Percentiles rank a stretch among this genome's conserved stretches.
Evolutionary conservation across 2,888 invertebrate species (phyloP).

Genomic region (Bhutanitis thaidina): DNA sequence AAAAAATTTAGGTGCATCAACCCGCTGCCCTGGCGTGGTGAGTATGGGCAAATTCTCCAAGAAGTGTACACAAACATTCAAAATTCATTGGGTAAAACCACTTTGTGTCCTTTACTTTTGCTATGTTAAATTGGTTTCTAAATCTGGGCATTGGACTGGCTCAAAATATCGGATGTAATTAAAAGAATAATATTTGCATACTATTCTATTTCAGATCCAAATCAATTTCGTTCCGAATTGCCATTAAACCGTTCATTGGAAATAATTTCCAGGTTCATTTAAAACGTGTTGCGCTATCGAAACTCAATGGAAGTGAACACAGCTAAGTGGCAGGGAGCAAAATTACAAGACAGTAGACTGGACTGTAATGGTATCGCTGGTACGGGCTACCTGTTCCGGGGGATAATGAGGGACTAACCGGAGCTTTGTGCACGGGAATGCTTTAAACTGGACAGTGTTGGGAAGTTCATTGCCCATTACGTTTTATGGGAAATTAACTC

Average conservation of each 20-base stretch:
- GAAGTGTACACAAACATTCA: too few species aligned
- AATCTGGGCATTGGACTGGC: too few species aligned
- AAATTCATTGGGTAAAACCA: too few species aligned
- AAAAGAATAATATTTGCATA: background rate
- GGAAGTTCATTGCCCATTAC: slow-evolving; percentile 25
- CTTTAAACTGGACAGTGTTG: slow-evolving; percentile 24
- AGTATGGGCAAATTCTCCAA: too few species aligned
- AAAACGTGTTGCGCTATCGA: slow-evolving; percentile 33
- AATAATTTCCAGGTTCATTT: slow-evolving; percentile 28
- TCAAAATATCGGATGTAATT: too few species aligned
- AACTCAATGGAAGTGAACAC: slow-evolving; percentile 38
- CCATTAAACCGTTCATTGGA: slow-evolving; percentile 22
- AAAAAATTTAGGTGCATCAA: too few species aligned
- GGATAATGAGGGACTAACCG: slow-evolving; percentile 63
- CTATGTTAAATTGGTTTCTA: too few species aligned
- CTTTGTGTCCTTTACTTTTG: too few species aligned
- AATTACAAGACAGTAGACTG: slow-evolving; percentile 41
- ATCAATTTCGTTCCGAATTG: slow-evolving; percentile 5
- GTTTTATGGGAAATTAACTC: slow-evolving; percentile 18
- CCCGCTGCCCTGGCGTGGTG: too few species aligned
- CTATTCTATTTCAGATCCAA: background rate
- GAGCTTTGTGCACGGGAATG: slow-evolving; percentile 53
- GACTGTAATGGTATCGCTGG: slow-evolving; percentile 37
- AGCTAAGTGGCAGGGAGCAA: slow-evolving; percentile 33
- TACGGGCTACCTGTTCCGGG: slow-evolving; percentile 50